phyloP scores from a whole-genome alignment of 2,797 vertebrate genomes.

The Glyptemys insculpta region DNA sequence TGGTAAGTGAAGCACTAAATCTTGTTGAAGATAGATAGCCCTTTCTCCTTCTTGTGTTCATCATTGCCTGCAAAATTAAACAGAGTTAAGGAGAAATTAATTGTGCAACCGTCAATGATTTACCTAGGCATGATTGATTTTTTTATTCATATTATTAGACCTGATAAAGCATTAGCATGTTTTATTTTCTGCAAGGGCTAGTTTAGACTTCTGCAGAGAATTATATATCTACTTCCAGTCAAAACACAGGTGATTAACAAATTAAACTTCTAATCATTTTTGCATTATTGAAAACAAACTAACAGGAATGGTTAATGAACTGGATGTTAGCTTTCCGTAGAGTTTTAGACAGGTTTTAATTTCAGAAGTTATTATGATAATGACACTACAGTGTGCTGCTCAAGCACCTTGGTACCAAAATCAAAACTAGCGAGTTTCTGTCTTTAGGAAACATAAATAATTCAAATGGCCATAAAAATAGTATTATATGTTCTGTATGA shows the following conservation, averaged over 20 bases:
- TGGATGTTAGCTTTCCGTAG: conserved; percentile 86
- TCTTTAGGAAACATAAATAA: conserved; percentile 82
- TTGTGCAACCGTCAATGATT: conserved; percentile 81
- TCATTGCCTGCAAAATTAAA: conserved; percentile 82
- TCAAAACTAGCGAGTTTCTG: conserved; percentile 79
- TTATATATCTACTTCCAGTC: conserved; percentile 83
- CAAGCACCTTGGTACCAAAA: conserved; percentile 80
- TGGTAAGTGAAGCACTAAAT: conserved; percentile 88
- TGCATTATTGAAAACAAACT: conserved; percentile 86
- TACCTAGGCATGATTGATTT: conserved; percentile 80
- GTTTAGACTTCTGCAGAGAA: conserved; percentile 86
- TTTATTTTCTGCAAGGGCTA: conserved; percentile 86
- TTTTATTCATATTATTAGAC: conserved; percentile 80
- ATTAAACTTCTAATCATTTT: conserved; percentile 87
- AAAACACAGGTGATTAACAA: conserved; percentile 87
- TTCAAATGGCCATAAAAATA: conserved; percentile 77
- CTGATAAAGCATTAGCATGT: conserved; percentile 80
- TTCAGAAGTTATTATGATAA: conserved; percentile 86
- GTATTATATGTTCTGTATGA: conserved; percentile 75
- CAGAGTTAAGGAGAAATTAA: conserved; percentile 82
- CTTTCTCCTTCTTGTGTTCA: conserved; percentile 74
- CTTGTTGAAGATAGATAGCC: conserved; percentile 68
- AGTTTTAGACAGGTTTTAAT: conserved; percentile 88
- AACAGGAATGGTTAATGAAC: conserved; percentile 87
- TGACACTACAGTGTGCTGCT: conserved; percentile 83